Evolutionary conservation across 2,113 vertebrate genomes (phyloP).

Genomic region (Triplophysa dalaica): DNA sequence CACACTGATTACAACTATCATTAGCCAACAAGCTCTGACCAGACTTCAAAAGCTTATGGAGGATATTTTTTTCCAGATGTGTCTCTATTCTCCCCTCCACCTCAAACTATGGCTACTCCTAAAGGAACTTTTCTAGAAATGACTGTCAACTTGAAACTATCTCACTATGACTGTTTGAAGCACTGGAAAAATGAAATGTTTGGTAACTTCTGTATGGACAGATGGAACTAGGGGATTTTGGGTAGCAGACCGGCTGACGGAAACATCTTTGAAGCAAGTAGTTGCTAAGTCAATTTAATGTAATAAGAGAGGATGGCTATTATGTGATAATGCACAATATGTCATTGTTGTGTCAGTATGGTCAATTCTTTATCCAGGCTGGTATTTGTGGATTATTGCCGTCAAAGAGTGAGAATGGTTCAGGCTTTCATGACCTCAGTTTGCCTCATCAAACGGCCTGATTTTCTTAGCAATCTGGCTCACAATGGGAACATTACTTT

Average conservation of each 20-base stretch:
- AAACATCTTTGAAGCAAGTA: slow-evolving; percentile 5
- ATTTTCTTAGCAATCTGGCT: not conserved
- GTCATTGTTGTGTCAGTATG: slow-evolving; percentile 22
- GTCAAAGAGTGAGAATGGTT: slow-evolving; percentile 16
- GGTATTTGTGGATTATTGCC: slow-evolving; percentile 20
- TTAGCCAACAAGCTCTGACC: slow-evolving; percentile 12
- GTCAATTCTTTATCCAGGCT: slow-evolving; percentile 20
- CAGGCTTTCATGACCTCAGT: slow-evolving; percentile 22
- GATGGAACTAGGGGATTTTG: not conserved
- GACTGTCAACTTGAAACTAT: not conserved
- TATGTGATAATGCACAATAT: slow-evolving; percentile 11
- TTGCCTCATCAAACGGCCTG: not conserved
- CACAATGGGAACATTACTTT: not conserved
- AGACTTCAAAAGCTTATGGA: not conserved
- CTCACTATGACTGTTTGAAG: not conserved
- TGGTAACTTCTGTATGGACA: slow-evolving; percentile 4
- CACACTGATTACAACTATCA: slow-evolving; percentile 2
- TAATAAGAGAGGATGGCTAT: slow-evolving; percentile 4
- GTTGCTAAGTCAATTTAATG: slow-evolving; percentile 12
- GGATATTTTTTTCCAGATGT: not conserved
- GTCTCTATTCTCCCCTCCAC: not conserved
- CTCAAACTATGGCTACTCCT: slow-evolving; percentile 1
- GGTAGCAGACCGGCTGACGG: not conserved
- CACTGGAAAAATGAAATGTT: not conserved
- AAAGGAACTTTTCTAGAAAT: not conserved